Conservation (phyloP, 1,140 invertebrate species). For the Drosophila teissieri region DNA sequence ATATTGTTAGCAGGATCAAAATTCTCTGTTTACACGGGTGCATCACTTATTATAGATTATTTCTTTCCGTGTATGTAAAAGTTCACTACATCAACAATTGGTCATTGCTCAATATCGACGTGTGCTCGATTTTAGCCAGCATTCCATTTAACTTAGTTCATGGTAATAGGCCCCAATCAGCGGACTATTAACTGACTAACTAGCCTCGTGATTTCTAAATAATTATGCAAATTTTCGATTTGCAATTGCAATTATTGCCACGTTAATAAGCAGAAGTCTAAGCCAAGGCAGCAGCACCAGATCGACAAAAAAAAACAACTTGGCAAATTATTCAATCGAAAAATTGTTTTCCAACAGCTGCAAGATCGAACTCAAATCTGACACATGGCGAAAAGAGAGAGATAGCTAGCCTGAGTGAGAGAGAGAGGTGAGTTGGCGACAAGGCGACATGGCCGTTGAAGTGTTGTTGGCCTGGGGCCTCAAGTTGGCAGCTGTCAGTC, state of each 20-base stretch:
- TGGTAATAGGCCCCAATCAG: constrained; percentile 44
- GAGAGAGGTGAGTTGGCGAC: constrained; percentile 50
- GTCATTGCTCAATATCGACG: constrained; percentile 8
- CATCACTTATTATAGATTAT: too few species aligned
- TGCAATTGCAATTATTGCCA: constrained; percentile 73
- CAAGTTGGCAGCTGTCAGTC: constrained; percentile 61
- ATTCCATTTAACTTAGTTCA: constrained; percentile 48
- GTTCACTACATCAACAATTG: neutral
- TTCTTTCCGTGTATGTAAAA: constrained; percentile 16
- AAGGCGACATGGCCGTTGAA: constrained; percentile 58
- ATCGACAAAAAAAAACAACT: constrained; percentile 33
- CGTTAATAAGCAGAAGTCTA: constrained; percentile 62
- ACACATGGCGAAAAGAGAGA: constrained; percentile 44
- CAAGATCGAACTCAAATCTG: constrained; percentile 62
- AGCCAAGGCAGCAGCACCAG: constrained; percentile 16
- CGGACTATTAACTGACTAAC: constrained; percentile 62
- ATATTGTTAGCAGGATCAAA: too few species aligned
- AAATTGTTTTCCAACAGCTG: constrained; percentile 77
- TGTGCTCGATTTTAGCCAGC: constrained; percentile 38
- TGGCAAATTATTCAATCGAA: constrained; percentile 78
- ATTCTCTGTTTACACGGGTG: too few species aligned
- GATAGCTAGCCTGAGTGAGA: neutral
- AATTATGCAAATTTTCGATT: constrained; percentile 77
- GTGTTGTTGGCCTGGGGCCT: constrained; percentile 50
- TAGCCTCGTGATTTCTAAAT: constrained; percentile 82